Conservation (phyloP, 2,113 vertebrate genomes). For the Maylandia zebra region DNA sequence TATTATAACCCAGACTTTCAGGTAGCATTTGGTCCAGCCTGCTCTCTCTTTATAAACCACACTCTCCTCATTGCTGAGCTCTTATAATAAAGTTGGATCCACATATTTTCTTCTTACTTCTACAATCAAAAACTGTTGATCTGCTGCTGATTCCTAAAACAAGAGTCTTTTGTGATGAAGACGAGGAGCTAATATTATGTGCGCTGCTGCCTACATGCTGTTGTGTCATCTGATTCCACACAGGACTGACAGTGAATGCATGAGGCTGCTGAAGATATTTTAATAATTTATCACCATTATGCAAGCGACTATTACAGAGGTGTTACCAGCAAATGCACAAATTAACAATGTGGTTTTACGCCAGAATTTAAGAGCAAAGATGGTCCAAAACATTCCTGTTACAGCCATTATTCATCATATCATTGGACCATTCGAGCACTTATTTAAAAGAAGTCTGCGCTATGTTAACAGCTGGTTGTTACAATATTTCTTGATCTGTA, state of each 20-base stretch:
- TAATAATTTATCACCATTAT: conserved; percentile 48
- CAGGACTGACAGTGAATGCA: conserved; percentile 21
- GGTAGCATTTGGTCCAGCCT: not conserved
- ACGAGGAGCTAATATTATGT: not conserved
- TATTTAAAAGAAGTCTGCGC: not conserved
- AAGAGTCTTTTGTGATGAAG: not conserved
- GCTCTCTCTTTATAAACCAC: accelerated
- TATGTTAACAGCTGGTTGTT: not conserved
- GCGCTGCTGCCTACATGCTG: conserved; percentile 13
- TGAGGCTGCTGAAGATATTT: conserved; percentile 1
- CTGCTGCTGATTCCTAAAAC: not conserved
- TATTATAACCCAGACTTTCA: not conserved
- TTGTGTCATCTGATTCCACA: conserved; percentile 37
- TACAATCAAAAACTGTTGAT: not conserved
- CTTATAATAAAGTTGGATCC: accelerated
- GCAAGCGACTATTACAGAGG: conserved; percentile 3
- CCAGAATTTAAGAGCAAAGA: not conserved
- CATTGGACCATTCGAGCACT: accelerated
- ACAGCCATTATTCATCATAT: accelerated
- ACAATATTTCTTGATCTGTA: not conserved
- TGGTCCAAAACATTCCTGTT: not conserved
- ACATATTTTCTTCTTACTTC: not conserved
- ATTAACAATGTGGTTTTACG: not conserved
- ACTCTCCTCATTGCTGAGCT: not conserved
- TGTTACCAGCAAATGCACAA: not conserved